phyloP scores from a whole-genome alignment of 1,140 invertebrate species.

The Drosophila elegans region DNA sequence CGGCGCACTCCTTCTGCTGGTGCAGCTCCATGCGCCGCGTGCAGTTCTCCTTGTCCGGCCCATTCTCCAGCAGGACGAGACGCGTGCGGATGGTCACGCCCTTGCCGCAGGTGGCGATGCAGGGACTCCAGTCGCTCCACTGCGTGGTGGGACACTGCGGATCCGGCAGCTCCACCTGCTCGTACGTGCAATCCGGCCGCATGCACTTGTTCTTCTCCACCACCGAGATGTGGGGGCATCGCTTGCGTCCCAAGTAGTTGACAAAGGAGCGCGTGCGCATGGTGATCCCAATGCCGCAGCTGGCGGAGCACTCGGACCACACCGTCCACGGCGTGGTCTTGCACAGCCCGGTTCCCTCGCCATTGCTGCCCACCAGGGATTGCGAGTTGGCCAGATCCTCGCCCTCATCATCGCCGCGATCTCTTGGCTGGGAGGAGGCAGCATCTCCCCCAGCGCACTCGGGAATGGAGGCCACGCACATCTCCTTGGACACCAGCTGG shows the following conservation, averaged over 20 bases:
- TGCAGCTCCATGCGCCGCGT: conserved; percentile 87
- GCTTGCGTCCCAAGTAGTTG: conserved; percentile 91
- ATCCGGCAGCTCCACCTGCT: conserved; percentile 86
- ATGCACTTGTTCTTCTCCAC: conserved; percentile 92
- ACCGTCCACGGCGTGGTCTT: conserved; percentile 89
- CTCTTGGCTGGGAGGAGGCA: conserved; percentile 13
- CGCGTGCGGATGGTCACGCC: conserved; percentile 90
- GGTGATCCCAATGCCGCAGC: conserved; percentile 92
- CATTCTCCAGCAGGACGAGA: conserved; percentile 88
- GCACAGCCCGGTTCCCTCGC: conserved; percentile 87
- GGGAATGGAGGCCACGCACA: conserved; percentile 91
- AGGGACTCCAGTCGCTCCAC: conserved; percentile 91
- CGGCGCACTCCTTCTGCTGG: conserved; percentile 88
- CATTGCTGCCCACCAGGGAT: conserved; percentile 69
- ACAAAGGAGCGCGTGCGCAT: conserved; percentile 90
- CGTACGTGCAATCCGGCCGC: conserved; percentile 87
- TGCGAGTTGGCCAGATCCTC: conserved; percentile 80
- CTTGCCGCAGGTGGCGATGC: conserved; percentile 88
- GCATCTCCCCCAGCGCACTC: conserved; percentile 86
- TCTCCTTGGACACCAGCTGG: conserved; percentile 93
- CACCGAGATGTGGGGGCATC: conserved; percentile 89
- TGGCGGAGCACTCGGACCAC: conserved; percentile 93
- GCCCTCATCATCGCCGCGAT: conserved; percentile 82
- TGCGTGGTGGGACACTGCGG: conserved; percentile 88
- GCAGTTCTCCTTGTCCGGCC: conserved; percentile 87